phyloP scores from a whole-genome alignment of 30 jellyfish, hydroid and myxozoan species.

The Hydra vulgaris region DNA sequence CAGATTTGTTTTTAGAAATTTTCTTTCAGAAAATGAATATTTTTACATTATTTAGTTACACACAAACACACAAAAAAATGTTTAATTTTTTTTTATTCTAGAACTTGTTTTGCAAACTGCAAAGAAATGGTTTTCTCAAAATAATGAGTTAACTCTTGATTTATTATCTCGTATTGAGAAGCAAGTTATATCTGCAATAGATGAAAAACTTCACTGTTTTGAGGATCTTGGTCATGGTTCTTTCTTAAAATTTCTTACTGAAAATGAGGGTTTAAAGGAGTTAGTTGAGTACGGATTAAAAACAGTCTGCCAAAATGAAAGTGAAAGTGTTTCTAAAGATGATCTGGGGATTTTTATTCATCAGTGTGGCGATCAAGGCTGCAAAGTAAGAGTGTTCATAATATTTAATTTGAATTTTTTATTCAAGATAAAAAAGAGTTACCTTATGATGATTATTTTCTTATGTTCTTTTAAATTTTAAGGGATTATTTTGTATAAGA shows the following conservation, averaged over 20 bases:
- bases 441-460: no score
- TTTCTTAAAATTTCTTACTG: constrained; percentile 27
- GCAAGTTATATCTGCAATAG: constrained; percentile 11
- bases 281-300: background rate
- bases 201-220: constrained; percentile 9
- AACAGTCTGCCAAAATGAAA: background rate
- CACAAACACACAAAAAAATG: no score
- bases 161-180: constrained; percentile 5
- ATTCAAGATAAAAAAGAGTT: no score
- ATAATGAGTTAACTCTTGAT: background rate
- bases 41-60: no score
- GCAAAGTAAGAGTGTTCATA: background rate
- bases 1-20: no score
- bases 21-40: no score
- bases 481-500: no score
- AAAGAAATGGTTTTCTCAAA: constrained; percentile 19
- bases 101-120: constrained; percentile 12
- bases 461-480: no score
- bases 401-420: no score
- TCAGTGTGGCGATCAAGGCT: background rate
- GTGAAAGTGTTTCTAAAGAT: background rate
- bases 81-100: background rate
- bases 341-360: background rate
- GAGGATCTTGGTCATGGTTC: constrained; percentile 53
- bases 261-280: constrained; percentile 10